A percentile compares a stretch with the other conserved stretches of the same genome.
Conservation (phyloP, 2,888 invertebrate species). For the Choreutis nemorana region DNA sequence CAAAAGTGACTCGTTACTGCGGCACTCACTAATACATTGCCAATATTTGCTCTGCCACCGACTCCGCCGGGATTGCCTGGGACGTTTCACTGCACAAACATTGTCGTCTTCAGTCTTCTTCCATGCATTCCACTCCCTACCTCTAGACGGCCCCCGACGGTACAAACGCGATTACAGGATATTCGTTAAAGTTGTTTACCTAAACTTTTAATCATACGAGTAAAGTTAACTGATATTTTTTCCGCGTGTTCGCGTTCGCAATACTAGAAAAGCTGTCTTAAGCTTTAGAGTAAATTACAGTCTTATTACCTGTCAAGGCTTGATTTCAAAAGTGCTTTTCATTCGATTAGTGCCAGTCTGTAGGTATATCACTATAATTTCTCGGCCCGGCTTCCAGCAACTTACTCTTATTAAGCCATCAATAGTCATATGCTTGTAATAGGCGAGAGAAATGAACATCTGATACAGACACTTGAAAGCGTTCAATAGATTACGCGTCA, state of each 20-base stretch:
- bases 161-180: constrained; percentile 26
- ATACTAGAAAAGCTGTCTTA: too few relatives aligned
- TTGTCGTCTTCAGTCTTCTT: constrained; percentile 30
- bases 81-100: constrained; percentile 31
- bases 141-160: constrained; percentile 19
- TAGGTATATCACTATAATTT: constrained; percentile 1
- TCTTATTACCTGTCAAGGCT: too few relatives aligned
- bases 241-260: too few relatives aligned
- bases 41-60: constrained; percentile 45
- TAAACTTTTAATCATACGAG: too few relatives aligned
- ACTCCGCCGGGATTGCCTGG: constrained; percentile 30
- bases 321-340: too few relatives aligned
- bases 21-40: constrained; percentile 42
- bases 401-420: constrained; percentile 5
- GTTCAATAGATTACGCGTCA: constrained; percentile 19
- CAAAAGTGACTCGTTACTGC: constrained; percentile 39
- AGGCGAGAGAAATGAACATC: constrained; percentile 14
- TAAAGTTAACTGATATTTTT: too few relatives aligned
- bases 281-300: too few relatives aligned
- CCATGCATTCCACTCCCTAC: constrained; percentile 27
- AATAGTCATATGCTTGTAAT: constrained; percentile 3
- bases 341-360: constrained; percentile 6
- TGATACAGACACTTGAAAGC: constrained; percentile 19
- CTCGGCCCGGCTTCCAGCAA: constrained; percentile 4
- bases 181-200: too few relatives aligned